Evolutionary conservation across 2,113 vertebrate genomes (phyloP).

Genomic region (Channa maculata): DNA sequence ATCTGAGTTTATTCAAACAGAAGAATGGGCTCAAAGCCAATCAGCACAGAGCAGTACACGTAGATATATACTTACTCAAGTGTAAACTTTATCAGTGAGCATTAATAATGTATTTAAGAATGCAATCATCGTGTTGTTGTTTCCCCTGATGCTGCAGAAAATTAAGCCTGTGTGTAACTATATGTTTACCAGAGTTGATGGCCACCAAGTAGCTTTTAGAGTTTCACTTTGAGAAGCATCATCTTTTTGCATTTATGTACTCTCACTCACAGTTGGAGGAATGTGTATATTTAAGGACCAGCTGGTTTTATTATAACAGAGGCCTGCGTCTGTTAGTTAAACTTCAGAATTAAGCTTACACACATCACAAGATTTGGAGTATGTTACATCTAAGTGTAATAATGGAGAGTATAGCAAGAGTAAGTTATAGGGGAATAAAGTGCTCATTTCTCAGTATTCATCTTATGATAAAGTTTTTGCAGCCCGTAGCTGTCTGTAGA

Average conservation of each 20-base stretch:
- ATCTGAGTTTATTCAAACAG: conserved; percentile 10
- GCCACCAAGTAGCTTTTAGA: conserved; percentile 41
- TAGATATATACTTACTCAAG: conserved; percentile 32
- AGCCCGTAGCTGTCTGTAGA: conserved; percentile 6
- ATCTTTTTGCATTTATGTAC: conserved; percentile 59
- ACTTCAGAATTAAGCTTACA: conserved; percentile 49
- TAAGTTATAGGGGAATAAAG: too few relatives aligned
- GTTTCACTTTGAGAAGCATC: conserved; percentile 41
- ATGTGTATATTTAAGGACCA: conserved; percentile 45
- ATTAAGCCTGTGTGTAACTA: conserved; percentile 35
- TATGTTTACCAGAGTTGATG: conserved; percentile 43
- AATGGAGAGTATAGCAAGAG: not conserved
- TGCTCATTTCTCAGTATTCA: not conserved
- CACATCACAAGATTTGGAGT: conserved; percentile 32
- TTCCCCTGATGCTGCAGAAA: conserved; percentile 47
- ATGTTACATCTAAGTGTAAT: conserved; percentile 22
- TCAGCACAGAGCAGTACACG: conserved; percentile 25
- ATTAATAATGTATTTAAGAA: conserved; percentile 46
- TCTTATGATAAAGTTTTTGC: conserved; percentile 9
- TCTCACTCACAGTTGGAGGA: conserved; percentile 54
- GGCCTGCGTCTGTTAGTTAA: conserved; percentile 52
- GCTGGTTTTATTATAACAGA: conserved; percentile 56
- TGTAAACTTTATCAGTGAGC: conserved; percentile 34
- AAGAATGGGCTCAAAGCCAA: conserved; percentile 17
- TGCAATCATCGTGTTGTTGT: conserved; percentile 56